Evolutionary conservation across 2,888 invertebrate genomes (phyloP).

Genomic region (Hydriomena furcata): DNA sequence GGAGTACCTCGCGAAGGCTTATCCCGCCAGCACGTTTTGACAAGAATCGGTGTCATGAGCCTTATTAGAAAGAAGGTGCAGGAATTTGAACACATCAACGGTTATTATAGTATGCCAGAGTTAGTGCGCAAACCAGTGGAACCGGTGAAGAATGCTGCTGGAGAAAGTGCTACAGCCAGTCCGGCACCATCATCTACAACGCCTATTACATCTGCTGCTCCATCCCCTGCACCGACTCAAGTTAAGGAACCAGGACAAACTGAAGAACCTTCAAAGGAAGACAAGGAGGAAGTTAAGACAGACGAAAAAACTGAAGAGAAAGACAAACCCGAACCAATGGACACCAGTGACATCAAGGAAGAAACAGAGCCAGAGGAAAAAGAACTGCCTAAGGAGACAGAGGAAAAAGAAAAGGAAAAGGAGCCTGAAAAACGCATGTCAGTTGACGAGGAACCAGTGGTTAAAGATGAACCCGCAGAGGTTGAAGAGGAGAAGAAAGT

Average conservation of each 20-base stretch:
- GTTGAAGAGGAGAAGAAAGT: constrained; percentile 47
- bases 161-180: constrained; percentile 87
- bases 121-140: constrained; percentile 91
- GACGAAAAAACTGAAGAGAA: constrained; percentile 69
- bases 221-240: constrained; percentile 66
- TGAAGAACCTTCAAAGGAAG: constrained; percentile 60
- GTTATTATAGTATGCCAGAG: constrained; percentile 98
- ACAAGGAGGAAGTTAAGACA: constrained; percentile 68
- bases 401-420: constrained; percentile 63
- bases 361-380: constrained; percentile 68
- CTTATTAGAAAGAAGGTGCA: constrained; percentile 99
- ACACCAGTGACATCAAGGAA: constrained; percentile 67
- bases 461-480: constrained; percentile 64
- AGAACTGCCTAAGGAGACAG: constrained; percentile 63
- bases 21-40: constrained; percentile 98
- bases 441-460: constrained; percentile 58
- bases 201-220: constrained; percentile 72
- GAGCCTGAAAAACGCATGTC: constrained; percentile 48
- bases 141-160: constrained; percentile 81
- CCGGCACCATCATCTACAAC: constrained; percentile 86
- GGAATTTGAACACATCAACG: constrained; percentile 99
- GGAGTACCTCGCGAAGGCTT: constrained; percentile 99
- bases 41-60: constrained; percentile 99
- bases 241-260: constrained; percentile 56
- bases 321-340: constrained; percentile 66